phyloP scores from a whole-genome alignment of 2,888 invertebrate species.

The Anthrax anthrax region DNA sequence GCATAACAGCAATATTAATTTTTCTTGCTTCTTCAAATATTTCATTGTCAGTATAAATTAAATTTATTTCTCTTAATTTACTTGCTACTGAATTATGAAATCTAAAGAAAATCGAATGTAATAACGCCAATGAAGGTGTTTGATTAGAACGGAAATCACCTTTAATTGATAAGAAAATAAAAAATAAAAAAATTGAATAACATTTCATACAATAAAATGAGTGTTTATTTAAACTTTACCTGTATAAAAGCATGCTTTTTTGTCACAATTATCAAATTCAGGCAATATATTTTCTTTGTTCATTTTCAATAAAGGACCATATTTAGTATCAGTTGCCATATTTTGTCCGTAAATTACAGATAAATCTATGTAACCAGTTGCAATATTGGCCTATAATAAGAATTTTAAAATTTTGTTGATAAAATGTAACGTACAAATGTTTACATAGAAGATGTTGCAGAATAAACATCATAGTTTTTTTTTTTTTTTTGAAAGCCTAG shows the following conservation, averaged over 20 bases:
- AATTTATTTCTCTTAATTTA: slow-evolving; percentile 38
- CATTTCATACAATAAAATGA: not conserved
- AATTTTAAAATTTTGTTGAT: not conserved
- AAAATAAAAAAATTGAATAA: not conserved
- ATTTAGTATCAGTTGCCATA: slow-evolving; percentile 29
- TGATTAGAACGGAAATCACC: slow-evolving; percentile 42
- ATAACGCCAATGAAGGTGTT: slow-evolving; percentile 38
- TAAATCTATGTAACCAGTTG: slow-evolving; percentile 31
- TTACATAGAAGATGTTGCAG: too few relatives aligned
- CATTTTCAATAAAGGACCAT: slow-evolving; percentile 36
- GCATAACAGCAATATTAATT: slow-evolving; percentile 42
- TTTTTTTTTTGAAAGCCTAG: too few relatives aligned
- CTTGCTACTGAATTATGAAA: slow-evolving; percentile 44
- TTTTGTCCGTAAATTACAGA: slow-evolving; percentile 19
- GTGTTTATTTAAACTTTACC: too few relatives aligned
- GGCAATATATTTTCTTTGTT: slow-evolving; percentile 29
- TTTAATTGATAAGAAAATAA: slow-evolving; percentile 15
- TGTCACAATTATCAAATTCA: slow-evolving; percentile 22
- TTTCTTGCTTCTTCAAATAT: slow-evolving; percentile 42
- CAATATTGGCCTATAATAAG: slow-evolving; percentile 11
- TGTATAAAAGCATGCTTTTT: slow-evolving; percentile 33
- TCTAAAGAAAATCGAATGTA: slow-evolving; percentile 39
- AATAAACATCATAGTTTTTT: too few relatives aligned
- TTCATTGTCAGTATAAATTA: slow-evolving; percentile 42
- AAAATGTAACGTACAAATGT: not conserved